Evolutionary conservation across 2,113 vertebrate genomes (phyloP).

Genomic region (Crocuta crocuta): DNA sequence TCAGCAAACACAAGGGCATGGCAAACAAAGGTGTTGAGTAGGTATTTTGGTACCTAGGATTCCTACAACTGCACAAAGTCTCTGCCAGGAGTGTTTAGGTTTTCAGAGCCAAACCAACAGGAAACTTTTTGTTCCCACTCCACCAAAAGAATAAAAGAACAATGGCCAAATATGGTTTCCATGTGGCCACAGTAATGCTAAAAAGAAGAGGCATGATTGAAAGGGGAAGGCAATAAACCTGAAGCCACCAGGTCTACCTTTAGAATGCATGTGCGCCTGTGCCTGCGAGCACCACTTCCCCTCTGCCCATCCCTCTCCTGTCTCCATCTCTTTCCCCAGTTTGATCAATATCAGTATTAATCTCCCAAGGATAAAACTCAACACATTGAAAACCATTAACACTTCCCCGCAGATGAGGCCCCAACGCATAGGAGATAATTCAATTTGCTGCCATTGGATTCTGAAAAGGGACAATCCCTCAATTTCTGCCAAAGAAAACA

Average conservation of each 20-base stretch:
- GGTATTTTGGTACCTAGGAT: background rate
- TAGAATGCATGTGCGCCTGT: too few relatives aligned
- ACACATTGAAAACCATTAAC: background rate
- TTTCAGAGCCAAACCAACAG: slow-evolving; percentile 62
- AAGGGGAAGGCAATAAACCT: background rate
- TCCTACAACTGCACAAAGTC: slow-evolving; percentile 19
- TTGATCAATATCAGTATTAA: background rate
- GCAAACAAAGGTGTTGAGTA: background rate
- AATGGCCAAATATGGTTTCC: slow-evolving; percentile 18
- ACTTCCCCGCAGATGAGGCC: background rate
- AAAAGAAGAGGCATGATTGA: background rate
- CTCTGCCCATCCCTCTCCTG: background rate
- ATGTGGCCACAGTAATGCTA: background rate
- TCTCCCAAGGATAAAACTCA: background rate
- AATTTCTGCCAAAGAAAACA: slow-evolving; percentile 45
- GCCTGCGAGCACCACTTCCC: too few relatives aligned
- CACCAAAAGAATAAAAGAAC: slow-evolving; percentile 46
- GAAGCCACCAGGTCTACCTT: background rate
- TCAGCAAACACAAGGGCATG: background rate
- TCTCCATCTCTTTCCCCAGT: background rate
- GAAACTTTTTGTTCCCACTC: slow-evolving; percentile 25
- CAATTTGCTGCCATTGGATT: background rate
- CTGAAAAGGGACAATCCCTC: background rate
- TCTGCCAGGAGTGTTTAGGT: background rate
- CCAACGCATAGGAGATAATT: background rate